Percentiles rank a stretch among this genome's conserved stretches.
Evolutionary conservation across 2,113 vertebrate species (phyloP).

Genomic region (Suricata suricatta): DNA sequence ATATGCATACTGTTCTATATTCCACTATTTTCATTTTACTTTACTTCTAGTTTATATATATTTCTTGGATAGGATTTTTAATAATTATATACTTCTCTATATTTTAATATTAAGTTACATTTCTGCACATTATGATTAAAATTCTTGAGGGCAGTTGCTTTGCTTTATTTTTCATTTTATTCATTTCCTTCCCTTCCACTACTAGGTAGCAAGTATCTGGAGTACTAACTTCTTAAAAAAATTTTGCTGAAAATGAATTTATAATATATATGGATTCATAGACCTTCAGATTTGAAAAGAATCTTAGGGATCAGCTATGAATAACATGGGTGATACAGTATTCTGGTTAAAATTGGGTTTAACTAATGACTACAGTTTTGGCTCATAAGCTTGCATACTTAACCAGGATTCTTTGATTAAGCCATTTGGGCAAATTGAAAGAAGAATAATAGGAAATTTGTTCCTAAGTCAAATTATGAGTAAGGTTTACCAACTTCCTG

Average conservation of each 20-base stretch:
- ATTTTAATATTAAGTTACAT: conserved; percentile 27
- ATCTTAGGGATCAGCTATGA: neutral
- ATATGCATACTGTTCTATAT: neutral
- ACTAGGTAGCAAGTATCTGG: neutral
- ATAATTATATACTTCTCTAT: neutral
- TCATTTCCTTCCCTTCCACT: neutral
- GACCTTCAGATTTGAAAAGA: neutral
- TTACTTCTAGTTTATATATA: neutral
- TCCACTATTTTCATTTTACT: neutral
- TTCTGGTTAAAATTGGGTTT: conserved; percentile 22
- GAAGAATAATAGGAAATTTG: neutral
- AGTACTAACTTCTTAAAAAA: neutral
- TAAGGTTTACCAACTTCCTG: neutral
- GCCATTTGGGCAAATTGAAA: neutral
- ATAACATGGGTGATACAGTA: neutral
- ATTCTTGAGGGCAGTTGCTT: neutral
- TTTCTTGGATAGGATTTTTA: neutral
- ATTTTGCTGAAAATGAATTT: conserved; percentile 1
- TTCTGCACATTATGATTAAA: neutral
- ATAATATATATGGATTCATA: neutral
- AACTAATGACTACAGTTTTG: neutral
- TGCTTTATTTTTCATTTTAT: neutral
- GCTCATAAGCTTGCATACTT: neutral
- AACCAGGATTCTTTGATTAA: neutral
- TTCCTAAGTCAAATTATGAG: neutral